phyloP scores from a whole-genome alignment of 2,888 invertebrate genomes.

The Liposcelis brunnea region DNA sequence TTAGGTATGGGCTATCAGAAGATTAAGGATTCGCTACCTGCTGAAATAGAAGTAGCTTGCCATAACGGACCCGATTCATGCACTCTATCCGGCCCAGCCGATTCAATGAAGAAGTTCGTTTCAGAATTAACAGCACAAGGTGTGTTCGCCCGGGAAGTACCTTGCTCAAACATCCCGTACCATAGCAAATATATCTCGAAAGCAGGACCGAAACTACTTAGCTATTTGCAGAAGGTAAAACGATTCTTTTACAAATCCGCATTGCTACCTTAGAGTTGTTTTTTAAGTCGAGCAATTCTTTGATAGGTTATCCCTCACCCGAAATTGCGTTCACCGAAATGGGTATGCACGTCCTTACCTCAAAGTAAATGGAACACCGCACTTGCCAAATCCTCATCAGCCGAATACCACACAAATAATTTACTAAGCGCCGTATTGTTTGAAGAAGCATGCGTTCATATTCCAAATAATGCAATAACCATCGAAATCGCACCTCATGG shows the following conservation, averaged over 20 bases:
- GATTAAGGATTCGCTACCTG: constrained; percentile 45
- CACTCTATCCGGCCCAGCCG: constrained; percentile 77
- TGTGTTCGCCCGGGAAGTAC: constrained; percentile 66
- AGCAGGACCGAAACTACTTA: constrained; percentile 47
- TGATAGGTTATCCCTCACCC: constrained; percentile 42
- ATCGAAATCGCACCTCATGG: constrained; percentile 56
- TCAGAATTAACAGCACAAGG: constrained; percentile 43
- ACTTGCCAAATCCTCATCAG: constrained; percentile 48
- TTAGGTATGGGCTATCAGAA: constrained; percentile 27
- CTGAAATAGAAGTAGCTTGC: constrained; percentile 68
- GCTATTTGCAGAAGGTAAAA: constrained; percentile 40
- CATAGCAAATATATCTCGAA: constrained; percentile 68
- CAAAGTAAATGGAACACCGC: constrained; percentile 48
- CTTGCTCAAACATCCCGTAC: constrained; percentile 76
- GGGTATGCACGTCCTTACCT: constrained; percentile 76
- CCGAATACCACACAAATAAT: constrained; percentile 81
- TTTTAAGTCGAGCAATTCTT: too few relatives aligned
- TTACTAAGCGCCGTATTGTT: constrained; percentile 42
- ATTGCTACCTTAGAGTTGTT: too few relatives aligned
- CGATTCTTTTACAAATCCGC: too few relatives aligned
- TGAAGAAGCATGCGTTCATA: constrained; percentile 41
- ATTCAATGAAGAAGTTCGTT: constrained; percentile 46
- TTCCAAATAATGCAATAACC: constrained; percentile 43
- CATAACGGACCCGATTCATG: constrained; percentile 73
- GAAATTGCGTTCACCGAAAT: constrained; percentile 48